phyloP scores from a whole-genome alignment of 2,113 vertebrate species.

The Ivindomyrus marchei region DNA sequence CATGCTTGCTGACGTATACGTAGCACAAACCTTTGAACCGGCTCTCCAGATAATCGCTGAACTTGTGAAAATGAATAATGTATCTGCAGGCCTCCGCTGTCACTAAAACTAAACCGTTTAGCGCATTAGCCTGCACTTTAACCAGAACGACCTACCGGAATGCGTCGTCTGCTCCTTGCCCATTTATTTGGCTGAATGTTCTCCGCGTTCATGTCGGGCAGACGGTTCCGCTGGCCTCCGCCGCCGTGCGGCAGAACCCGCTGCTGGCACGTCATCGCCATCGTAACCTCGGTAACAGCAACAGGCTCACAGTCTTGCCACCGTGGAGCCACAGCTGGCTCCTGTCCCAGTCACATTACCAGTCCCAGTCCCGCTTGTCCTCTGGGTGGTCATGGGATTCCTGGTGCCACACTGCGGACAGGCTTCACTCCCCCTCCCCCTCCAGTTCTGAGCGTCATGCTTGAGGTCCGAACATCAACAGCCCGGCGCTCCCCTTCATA shows the following conservation, averaged over 20 bases:
- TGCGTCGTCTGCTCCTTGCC: not conserved
- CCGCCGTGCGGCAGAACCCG: too few species aligned
- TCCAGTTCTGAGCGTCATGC: too few species aligned
- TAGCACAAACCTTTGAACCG: not conserved
- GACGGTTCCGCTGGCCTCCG: not conserved
- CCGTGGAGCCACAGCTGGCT: not conserved
- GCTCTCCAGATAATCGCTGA: not conserved
- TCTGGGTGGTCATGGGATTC: not conserved
- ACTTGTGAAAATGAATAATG: constrained; percentile 5
- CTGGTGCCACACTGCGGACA: not conserved
- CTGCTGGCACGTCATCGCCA: not conserved
- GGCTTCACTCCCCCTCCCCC: not conserved
- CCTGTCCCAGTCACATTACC: not conserved
- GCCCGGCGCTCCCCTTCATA: not conserved
- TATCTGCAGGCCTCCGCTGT: not conserved
- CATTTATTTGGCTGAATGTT: not conserved
- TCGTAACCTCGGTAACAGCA: not conserved
- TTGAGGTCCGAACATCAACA: not conserved
- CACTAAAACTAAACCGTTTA: not conserved
- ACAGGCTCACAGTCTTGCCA: not conserved
- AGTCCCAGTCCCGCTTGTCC: not conserved
- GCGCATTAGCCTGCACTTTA: not conserved
- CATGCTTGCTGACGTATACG: not conserved
- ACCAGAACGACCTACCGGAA: not conserved
- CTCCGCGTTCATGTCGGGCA: not conserved